Base-by-base conservation (phyloP, 2,113 vertebrate genomes). In the Rhabdomys dilectus region DNA sequence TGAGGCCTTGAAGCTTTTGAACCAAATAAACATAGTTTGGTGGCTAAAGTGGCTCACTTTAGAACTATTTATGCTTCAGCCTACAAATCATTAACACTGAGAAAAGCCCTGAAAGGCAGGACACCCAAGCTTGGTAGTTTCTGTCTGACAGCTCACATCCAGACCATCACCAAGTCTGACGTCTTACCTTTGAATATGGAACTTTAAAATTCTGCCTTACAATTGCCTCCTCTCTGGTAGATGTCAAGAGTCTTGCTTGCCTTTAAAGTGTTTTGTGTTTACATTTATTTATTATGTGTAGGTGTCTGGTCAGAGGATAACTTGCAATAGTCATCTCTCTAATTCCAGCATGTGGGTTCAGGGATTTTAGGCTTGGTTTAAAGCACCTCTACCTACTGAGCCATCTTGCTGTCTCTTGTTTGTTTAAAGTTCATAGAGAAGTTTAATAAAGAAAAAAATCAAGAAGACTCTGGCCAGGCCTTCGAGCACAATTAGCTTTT, bases 241-340 rank as follows among this genome's bases (percentile, higher is more conserved):
- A 34, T 89, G 84, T 62, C 75, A 62, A 36, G 68, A 90, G 80
- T 88, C 95, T 42, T 88, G 87, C 87, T 78, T 91, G 29, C 11
- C 42, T 89, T 88, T 93, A n/a, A 73, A 34, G 36, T 82, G 78
- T 80, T 29, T 36, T 42, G 34, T 0, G 34, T 62, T 64, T 16
- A 64, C 75, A 31, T 85, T 64, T 64, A 45, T 34, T 39, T 84
- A 39, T 42, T 39, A 0, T 66, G 29, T 66, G 42, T 48, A 29
- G 11, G 7, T 17, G 29, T 48, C 29, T 21, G 9, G 58, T 66
- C 60, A 85, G 60, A 85, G 60, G 39, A 48, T 31, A 86, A 21
- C 29, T 66, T 34, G 15, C 29, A 66, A 29, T 29, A 66, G 62
- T 66, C 84, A 22, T 64, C 22, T 78, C 76, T 36, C 4, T 66